Evolutionary conservation across 2,888 invertebrate genomes (phyloP).

Genomic region (Nemotelus pantherinus): DNA sequence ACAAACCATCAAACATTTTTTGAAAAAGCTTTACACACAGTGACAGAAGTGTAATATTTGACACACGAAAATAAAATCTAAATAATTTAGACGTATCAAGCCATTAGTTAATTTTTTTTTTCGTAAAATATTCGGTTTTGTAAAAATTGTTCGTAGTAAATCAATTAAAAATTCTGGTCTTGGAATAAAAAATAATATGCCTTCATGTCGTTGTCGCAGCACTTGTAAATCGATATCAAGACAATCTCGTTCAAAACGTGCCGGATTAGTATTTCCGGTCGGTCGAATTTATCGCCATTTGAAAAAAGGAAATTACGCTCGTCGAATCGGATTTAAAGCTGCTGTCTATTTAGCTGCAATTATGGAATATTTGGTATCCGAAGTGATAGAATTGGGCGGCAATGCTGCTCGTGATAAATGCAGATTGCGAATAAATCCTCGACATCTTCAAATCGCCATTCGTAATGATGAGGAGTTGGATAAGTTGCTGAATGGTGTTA

Average conservation of each 20-base stretch:
- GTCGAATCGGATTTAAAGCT: slow-evolving; percentile 68
- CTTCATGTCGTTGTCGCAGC: too few relatives aligned
- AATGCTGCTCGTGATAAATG: slow-evolving; percentile 77
- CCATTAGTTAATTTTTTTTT: neutral
- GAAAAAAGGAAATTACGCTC: slow-evolving; percentile 72
- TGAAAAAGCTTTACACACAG: too few relatives aligned
- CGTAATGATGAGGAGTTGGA: slow-evolving; percentile 85
- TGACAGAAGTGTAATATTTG: neutral
- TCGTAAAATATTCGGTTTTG: neutral
- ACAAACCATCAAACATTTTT: too few relatives aligned
- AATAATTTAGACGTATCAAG: neutral
- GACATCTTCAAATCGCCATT: slow-evolving; percentile 82
- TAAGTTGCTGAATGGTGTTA: slow-evolving; percentile 78
- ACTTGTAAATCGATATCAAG: too few relatives aligned
- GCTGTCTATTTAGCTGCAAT: slow-evolving; percentile 69
- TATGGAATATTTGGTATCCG: slow-evolving; percentile 74
- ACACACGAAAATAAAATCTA: neutral
- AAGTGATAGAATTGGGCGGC: slow-evolving; percentile 73
- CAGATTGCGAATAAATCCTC: slow-evolving; percentile 81
- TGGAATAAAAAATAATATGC: too few relatives aligned
- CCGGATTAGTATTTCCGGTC: slow-evolving; percentile 71
- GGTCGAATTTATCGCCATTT: slow-evolving; percentile 71
- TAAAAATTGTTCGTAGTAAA: neutral
- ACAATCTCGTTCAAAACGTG: slow-evolving; percentile 52
- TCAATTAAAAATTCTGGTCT: neutral